Evolutionary conservation across 2,113 vertebrate species (phyloP).

Genomic region (Leucopsar rothschildi): DNA sequence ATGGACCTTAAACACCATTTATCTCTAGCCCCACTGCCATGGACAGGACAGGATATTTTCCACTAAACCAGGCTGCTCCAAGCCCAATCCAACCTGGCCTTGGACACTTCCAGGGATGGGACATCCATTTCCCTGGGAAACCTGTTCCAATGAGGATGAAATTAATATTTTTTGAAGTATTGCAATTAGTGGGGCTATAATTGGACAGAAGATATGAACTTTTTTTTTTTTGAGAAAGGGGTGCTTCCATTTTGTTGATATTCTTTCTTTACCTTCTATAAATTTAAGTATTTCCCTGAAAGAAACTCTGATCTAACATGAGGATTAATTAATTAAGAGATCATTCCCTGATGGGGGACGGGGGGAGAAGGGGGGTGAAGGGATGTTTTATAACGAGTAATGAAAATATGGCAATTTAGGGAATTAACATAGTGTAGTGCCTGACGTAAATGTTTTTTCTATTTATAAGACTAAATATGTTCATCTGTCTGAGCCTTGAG

Average conservation of each 20-base stretch:
- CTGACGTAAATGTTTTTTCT: slow-evolving; percentile 49
- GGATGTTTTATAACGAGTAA: slow-evolving; percentile 36
- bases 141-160: not conserved
- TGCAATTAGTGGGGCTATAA: not conserved
- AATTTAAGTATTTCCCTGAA: not conserved
- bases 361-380: not conserved
- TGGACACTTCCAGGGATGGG: not conserved
- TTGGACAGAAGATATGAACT: not conserved
- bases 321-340: slow-evolving; percentile 49
- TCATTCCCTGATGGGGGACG: not conserved
- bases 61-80: not conserved
- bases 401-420: slow-evolving; percentile 32
- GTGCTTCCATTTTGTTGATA: not conserved
- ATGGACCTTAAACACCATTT: not conserved
- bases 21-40: not conserved
- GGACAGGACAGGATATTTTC: not conserved
- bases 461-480: slow-evolving; percentile 54
- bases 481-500: not conserved
- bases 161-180: not conserved
- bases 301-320: not conserved
- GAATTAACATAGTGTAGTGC: slow-evolving; percentile 38
- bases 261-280: not conserved
- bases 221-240: not conserved
- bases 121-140: not conserved
- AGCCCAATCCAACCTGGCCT: not conserved